Percentiles rank a stretch among this genome's conserved stretches.
Evolutionary conservation across 2,797 vertebrate species (phyloP).

Genomic region (Vireo griseus): DNA sequence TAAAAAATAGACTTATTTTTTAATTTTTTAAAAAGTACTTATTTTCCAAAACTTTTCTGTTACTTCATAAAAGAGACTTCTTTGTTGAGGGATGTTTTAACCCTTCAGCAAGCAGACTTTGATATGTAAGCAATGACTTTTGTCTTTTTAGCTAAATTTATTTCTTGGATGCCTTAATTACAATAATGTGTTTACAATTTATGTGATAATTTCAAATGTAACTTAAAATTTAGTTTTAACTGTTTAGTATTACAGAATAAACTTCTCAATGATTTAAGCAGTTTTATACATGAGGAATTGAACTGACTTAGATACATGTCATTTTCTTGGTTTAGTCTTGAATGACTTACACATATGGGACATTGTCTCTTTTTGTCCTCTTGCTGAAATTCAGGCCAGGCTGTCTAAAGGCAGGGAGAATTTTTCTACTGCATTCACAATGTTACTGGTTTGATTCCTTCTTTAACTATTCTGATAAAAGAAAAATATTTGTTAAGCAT

Average conservation of each 20-base stretch:
- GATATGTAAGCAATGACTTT: neutral
- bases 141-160: neutral
- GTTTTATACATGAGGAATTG: neutral
- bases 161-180: neutral
- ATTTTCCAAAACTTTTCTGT: neutral
- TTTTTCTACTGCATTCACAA: neutral
- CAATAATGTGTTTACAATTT: neutral
- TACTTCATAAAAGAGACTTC: neutral
- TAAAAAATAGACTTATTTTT: neutral
- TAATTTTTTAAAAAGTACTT: neutral
- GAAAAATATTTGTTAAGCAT: neutral
- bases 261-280: neutral
- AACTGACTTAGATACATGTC: neutral
- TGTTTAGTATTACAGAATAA: neutral
- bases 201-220: neutral
- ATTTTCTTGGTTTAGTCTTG: neutral
- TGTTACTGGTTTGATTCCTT: neutral
- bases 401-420: neutral
- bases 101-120: neutral
- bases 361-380: neutral
- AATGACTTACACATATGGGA: neutral
- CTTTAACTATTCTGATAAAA: neutral
- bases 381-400: neutral
- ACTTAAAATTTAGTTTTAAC: neutral
- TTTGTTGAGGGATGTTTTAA: neutral